Conservation (phyloP, 2,113 vertebrate species). For the Mesembrinibis cayennensis region DNA sequence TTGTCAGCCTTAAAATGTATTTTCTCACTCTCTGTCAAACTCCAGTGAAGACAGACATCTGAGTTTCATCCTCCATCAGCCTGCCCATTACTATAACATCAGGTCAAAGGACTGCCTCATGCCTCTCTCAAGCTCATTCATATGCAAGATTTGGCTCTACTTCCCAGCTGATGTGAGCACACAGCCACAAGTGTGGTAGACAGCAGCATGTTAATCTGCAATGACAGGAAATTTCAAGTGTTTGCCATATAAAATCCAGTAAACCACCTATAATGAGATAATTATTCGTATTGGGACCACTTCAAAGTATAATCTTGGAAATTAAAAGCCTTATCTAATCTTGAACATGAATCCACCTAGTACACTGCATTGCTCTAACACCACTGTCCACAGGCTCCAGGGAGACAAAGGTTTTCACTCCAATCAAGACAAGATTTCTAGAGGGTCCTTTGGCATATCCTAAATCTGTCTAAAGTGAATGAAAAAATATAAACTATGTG, state of each 20-base stretch:
- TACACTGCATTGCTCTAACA: neutral
- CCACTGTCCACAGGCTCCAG: neutral
- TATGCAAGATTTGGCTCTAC: neutral
- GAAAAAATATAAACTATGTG: neutral
- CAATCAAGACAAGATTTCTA: neutral
- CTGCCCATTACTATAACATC: neutral
- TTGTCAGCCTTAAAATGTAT: neutral
- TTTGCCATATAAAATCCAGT: neutral
- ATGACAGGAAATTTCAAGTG: neutral
- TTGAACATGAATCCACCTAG: neutral
- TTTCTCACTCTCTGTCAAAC: neutral
- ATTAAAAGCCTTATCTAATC: neutral
- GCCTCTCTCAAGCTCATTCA: neutral
- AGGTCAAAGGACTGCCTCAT: neutral
- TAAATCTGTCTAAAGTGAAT: neutral
- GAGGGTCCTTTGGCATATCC: neutral
- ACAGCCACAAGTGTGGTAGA: neutral
- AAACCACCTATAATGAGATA: neutral
- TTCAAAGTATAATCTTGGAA: neutral
- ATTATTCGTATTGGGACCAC: neutral
- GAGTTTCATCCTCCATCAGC: neutral
- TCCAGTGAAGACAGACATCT: neutral
- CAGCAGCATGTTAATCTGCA: neutral
- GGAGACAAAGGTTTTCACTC: neutral
- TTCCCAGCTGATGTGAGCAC: neutral